Conservation (phyloP, 2,888 invertebrate genomes). For the Epinotia nisella region DNA sequence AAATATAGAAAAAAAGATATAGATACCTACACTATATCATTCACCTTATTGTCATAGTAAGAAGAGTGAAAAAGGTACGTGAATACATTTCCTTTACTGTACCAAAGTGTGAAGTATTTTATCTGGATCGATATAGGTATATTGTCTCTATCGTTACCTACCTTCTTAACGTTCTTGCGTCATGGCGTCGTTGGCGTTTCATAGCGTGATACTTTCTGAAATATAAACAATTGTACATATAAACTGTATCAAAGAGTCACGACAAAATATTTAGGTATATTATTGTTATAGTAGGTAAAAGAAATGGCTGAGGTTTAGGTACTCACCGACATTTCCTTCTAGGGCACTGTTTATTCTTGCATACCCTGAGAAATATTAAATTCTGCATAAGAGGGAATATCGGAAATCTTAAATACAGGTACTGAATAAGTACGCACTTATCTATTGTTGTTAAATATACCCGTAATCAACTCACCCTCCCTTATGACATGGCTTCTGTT, state of each 20-base stretch:
- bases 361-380: conserved; percentile 60
- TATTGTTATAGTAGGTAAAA: no score
- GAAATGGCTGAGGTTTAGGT: no score
- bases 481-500: conserved; percentile 58
- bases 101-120: no score
- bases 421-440: no score
- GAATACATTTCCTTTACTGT: no score
- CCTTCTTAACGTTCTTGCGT: conserved; percentile 41
- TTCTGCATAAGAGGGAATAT: not conserved
- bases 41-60: no score
- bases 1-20: no score
- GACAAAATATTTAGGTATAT: no score
- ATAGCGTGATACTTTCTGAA: conserved; percentile 49
- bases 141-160: not conserved
- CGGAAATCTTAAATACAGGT: not conserved
- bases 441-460: conserved; percentile 1
- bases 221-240: conserved; percentile 18
- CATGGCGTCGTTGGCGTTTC: conserved; percentile 49
- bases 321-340: conserved; percentile 68
- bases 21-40: no score
- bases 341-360: conserved; percentile 61
- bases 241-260: not conserved
- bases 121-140: no score
- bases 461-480: conserved; percentile 60
- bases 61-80: no score